Percentiles rank a stretch among this genome's conserved stretches.
Conservation (phyloP, 2,888 invertebrate genomes). For the Netelia melanura region DNA sequence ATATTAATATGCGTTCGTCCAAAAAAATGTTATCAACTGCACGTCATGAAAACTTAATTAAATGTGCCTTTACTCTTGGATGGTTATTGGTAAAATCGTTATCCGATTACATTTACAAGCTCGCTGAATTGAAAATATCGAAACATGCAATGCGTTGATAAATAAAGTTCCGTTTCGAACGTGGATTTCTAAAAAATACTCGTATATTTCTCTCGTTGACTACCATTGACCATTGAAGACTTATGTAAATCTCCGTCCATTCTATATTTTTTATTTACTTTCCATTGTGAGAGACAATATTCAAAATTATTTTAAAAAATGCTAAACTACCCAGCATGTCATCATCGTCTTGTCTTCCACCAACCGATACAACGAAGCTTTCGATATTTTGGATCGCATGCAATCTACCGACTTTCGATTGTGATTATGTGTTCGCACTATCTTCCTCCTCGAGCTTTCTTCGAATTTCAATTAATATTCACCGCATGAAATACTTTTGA, state of each 20-base stretch:
- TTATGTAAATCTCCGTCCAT: too few relatives aligned
- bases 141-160: too few relatives aligned
- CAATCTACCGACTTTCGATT: constrained; percentile 84
- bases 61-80: not conserved
- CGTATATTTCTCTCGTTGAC: too few relatives aligned
- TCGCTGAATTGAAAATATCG: too few relatives aligned
- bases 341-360: constrained; percentile 30
- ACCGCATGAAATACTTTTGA: constrained; percentile 35
- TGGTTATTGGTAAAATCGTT: not conserved
- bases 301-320: too few relatives aligned
- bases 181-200: too few relatives aligned
- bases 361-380: constrained; percentile 71
- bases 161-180: too few relatives aligned
- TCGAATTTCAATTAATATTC: constrained; percentile 17
- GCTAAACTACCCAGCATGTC: constrained; percentile 45
- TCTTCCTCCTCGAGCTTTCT: constrained; percentile 1
- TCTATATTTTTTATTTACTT: too few relatives aligned
- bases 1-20: not conserved
- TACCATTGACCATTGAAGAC: too few relatives aligned
- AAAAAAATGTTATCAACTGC: too few relatives aligned
- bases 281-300: too few relatives aligned
- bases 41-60: too few relatives aligned
- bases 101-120: not conserved
- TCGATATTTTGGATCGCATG: constrained; percentile 81
- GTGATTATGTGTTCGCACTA: constrained; percentile 48